Conservation (phyloP, 2,797 vertebrate genomes). For the Catostomus latipinnis region DNA sequence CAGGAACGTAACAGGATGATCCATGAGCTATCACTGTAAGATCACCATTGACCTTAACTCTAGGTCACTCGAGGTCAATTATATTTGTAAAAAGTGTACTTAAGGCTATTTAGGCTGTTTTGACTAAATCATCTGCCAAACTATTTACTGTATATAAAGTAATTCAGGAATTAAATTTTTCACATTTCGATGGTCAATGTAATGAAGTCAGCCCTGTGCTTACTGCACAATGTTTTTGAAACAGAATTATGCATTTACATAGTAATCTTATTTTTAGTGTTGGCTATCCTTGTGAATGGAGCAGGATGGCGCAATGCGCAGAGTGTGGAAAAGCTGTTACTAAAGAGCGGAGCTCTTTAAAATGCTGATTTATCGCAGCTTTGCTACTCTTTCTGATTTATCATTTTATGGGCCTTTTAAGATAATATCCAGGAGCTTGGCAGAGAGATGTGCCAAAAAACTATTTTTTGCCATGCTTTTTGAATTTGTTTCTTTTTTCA, state of each 20-base stretch:
- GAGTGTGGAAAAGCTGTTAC: slow-evolving; percentile 54
- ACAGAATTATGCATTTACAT: background rate
- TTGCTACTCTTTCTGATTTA: slow-evolving; percentile 62
- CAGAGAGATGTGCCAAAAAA: slow-evolving; percentile 50
- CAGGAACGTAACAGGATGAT: too few relatives aligned
- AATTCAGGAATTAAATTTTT: background rate
- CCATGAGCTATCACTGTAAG: too few relatives aligned
- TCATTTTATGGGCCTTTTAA: slow-evolving; percentile 63
- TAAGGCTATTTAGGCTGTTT: background rate
- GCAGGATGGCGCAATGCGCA: slow-evolving; percentile 10
- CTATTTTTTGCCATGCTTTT: slow-evolving; percentile 50
- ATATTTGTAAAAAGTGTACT: too few relatives aligned
- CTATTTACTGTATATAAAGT: background rate
- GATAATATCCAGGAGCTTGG: slow-evolving; percentile 63
- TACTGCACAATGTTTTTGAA: background rate
- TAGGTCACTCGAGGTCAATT: too few relatives aligned
- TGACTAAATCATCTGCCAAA: background rate
- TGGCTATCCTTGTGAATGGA: slow-evolving; percentile 38
- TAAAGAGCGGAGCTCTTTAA: slow-evolving; percentile 52
- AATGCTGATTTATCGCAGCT: slow-evolving; percentile 61
- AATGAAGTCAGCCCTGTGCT: background rate
- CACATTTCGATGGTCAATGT: background rate
- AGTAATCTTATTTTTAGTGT: slow-evolving; percentile 17
- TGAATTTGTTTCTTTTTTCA: slow-evolving; percentile 57
- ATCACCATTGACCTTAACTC: too few relatives aligned